Evolutionary conservation across 2,888 invertebrate species (phyloP), one percentile per base, ranked within the genome.

Genomic region (Limnephilus marmoratus): DNA sequence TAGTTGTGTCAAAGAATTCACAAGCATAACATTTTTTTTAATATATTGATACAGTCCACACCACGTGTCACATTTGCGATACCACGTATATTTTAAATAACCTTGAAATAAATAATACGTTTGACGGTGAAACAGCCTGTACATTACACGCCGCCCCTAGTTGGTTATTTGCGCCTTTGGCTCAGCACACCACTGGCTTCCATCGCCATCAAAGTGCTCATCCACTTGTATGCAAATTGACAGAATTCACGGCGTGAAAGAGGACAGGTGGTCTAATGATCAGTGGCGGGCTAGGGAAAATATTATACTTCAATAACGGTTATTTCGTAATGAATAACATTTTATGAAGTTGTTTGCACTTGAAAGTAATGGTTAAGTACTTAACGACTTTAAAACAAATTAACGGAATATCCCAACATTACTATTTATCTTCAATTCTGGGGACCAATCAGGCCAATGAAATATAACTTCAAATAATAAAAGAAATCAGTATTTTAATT

Each of bases 191-290:
- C 90, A 11, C 90, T 82, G 90, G 90, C 68, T 80, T 68, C 24
- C n/a, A 24, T 68, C 31, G 49, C 82, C 83, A 81, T 90, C 92
- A 92, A 92, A 92, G 92, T 92, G 92, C 90, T 86, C 91, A 92
- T 85, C 91, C 91, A 86, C 91, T 90, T 90, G 92, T 91, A 91
- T 92, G 91, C 91, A 92, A 92, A 92, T 92, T 85, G 92, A 90
- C 89, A 90, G 85, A 90, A 91, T 92, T 92, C 91, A 92, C 91
- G 90, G 12, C 86, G 41, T 86, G 86, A 13, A 45, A 12, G 34
- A 83, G 82, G 37, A 13, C 86, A 86, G 45, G 86, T 86, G 86
- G 86, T 34, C 68, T 34, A 45, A 45, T 31, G 53, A 45, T 13
- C 80, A 68, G 88, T 31, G 88, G 68, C 88, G 80, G 31, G 68